Percentiles rank a stretch among this genome's conserved stretches.
phyloP scores from a whole-genome alignment of 2,888 invertebrate species.

The Cheilosia pagana region DNA sequence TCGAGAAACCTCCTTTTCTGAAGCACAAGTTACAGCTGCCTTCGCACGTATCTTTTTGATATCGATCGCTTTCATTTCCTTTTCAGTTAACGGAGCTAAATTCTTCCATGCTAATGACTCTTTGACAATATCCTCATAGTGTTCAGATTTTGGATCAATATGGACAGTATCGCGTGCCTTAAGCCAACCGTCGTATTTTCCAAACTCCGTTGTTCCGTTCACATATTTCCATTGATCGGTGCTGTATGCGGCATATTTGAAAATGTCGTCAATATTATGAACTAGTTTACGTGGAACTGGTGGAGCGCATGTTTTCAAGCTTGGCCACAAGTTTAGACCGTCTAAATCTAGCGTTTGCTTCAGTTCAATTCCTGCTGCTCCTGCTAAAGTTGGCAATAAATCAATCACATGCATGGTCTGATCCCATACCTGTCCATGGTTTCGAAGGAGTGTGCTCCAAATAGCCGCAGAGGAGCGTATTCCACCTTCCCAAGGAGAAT shows the following conservation, averaged over 20 bases:
- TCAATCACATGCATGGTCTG: constrained; percentile 92
- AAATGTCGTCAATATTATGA: constrained; percentile 88
- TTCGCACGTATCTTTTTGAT: constrained; percentile 80
- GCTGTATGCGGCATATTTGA: constrained; percentile 77
- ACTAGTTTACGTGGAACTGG: constrained; percentile 84
- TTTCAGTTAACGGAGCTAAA: constrained; percentile 35
- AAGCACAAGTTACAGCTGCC: constrained; percentile 77
- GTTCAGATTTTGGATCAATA: constrained; percentile 62
- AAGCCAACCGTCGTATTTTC: constrained; percentile 76
- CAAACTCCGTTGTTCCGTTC: constrained; percentile 75
- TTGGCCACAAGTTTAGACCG: constrained; percentile 88
- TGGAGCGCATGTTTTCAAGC: constrained; percentile 84
- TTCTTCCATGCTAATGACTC: constrained; percentile 58
- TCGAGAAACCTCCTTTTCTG: constrained; percentile 76
- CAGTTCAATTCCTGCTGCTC: constrained; percentile 78
- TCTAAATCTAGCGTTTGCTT: constrained; percentile 84
- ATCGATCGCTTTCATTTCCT: constrained; percentile 81
- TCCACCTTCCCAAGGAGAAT: constrained; percentile 93
- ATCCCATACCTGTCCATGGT: constrained; percentile 85
- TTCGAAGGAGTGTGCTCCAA: constrained; percentile 87
- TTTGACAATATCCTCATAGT: constrained; percentile 67
- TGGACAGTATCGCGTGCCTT: constrained; percentile 55
- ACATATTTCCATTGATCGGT: constrained; percentile 76
- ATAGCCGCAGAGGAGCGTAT: constrained; percentile 90
- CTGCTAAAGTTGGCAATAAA: constrained; percentile 90